Evolutionary conservation across 2,797 vertebrate genomes (phyloP).

Genomic region (Sciurus vulgaris): DNA sequence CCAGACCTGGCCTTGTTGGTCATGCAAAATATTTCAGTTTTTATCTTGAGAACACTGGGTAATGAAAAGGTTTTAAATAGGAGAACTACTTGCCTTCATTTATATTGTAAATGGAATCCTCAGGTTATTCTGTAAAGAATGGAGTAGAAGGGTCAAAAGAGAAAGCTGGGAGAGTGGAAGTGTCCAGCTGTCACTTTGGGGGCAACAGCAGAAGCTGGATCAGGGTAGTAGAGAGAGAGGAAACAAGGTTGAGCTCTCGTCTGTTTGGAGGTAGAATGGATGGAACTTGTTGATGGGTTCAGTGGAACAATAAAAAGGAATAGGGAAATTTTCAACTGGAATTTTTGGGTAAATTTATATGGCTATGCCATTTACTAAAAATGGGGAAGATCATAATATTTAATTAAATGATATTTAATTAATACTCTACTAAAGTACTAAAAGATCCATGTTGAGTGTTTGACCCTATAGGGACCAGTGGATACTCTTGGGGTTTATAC

Average conservation of each 20-base stretch:
- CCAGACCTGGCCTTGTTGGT: not conserved
- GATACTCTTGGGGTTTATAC: not conserved
- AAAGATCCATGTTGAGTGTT: not conserved
- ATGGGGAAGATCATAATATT: not conserved
- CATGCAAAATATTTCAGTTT: not conserved
- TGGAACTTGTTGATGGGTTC: not conserved
- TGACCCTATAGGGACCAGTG: not conserved
- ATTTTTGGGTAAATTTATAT: slow-evolving; percentile 19
- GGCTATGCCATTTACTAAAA: slow-evolving; percentile 28
- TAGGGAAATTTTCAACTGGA: not conserved
- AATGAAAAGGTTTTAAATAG: not conserved
- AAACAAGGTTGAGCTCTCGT: not conserved
- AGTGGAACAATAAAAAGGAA: not conserved
- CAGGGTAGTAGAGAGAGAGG: not conserved
- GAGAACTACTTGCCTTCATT: not conserved
- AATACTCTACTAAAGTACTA: slow-evolving; percentile 30
- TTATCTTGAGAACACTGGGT: not conserved
- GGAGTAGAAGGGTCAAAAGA: not conserved
- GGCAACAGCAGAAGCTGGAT: not conserved
- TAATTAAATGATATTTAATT: slow-evolving; percentile 1
- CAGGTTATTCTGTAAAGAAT: not conserved
- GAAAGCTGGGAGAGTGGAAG: not conserved
- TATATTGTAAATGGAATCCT: not conserved
- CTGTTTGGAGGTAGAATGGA: not conserved
- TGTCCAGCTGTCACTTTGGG: not conserved